Evolutionary conservation across 2,113 vertebrate genomes (phyloP).

Genomic region (Dipodomys ordii): DNA sequence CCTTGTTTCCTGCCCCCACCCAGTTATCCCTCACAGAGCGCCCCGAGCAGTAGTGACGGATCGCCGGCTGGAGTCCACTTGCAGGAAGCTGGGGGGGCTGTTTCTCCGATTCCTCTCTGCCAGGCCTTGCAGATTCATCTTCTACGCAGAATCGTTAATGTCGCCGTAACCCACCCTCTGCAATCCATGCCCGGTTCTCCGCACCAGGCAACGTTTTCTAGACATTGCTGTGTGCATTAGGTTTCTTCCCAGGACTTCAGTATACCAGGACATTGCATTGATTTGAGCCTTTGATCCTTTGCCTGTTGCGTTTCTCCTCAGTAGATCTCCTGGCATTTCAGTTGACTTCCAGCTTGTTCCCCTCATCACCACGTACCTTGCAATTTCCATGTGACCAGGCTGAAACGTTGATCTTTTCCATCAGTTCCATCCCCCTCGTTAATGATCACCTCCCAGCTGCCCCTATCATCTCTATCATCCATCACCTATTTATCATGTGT

Average conservation of each 20-base stretch:
- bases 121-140: no score
- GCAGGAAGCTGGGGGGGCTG: not conserved
- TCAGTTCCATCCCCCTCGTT: not conserved
- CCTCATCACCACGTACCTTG: not conserved
- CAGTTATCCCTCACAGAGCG: not conserved
- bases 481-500: not conserved
- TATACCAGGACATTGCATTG: not conserved
- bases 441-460: not conserved
- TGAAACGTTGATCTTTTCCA: constrained; percentile 1
- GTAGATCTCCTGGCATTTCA: not conserved
- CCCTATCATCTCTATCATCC: not conserved
- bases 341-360: not conserved
- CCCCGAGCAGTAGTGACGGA: no score
- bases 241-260: not conserved
- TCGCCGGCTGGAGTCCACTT: not conserved
- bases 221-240: not conserved
- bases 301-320: not conserved
- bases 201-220: no score
- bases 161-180: no score
- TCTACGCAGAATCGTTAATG: no score
- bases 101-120: no score
- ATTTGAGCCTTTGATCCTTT: not conserved
- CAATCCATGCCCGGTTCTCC: no score
- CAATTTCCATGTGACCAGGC: not conserved
- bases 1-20: not conserved